Base-by-base conservation (phyloP, 2,888 invertebrate genomes). In the Melieria picta region DNA sequence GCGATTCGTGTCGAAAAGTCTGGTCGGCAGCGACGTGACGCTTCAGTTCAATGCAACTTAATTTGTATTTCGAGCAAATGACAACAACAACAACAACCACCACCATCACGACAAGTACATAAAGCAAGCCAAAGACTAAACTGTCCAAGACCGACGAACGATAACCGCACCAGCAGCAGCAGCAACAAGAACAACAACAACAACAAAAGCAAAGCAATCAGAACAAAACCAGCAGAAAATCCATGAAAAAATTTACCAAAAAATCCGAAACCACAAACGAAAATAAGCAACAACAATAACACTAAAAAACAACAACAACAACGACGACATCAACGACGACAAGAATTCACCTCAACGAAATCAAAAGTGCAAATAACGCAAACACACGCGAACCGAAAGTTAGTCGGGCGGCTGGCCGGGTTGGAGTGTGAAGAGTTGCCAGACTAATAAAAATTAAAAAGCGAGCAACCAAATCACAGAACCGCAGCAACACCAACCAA, bases 191-290 rank as follows among this genome's bases (percentile, higher is more conserved):
- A 63, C 5, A 42, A 13, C 48, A 30, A 56, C 56, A 4, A 56
- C 13, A 30, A 58, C 30, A 7, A 16, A 48, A 16, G 45, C 13
- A 45, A 65, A 50, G 43, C 7, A 65, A 52, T 65, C 45, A 65
- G 43, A 65, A 6, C 52, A 52, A 52, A 7, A 52, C 13, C 65
- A 47, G 52, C 57, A 30, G 50, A 48, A 52, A 58, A 10, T n/a
- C 58, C 30, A 50, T 43, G 13, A 11, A 58, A 58, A 50, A 67
- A 65, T 65, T 65, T 55, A 48, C 16, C 46, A 48, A 67, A 58
- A 60, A 67, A 52, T 67, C 48, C 43, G 50, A 67, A 67, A 67
- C 67, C 67, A 16, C 67, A 67, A 67, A 48, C 30, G n/a, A 50
- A 66, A 45, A 66, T 47, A 48, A 42, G 45, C 60, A 52, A 56